Evolutionary conservation across 2,113 vertebrate genomes (phyloP).

Genomic region (Tympanuchus pallidicinctus): DNA sequence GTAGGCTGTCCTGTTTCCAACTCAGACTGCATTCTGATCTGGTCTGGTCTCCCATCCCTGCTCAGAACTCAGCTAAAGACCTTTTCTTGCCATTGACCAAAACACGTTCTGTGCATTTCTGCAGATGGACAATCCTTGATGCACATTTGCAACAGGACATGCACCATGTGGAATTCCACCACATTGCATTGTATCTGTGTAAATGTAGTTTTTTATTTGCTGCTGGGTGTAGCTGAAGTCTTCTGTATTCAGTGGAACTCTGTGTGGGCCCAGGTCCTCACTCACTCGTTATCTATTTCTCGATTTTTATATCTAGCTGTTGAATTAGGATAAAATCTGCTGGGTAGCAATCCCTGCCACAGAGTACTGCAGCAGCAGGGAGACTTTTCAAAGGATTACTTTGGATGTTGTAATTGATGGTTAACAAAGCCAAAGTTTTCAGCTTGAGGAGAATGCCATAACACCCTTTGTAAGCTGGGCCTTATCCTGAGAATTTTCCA

Average conservation of each 20-base stretch:
- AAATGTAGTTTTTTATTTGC: slow-evolving; percentile 17
- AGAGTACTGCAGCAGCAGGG: background rate
- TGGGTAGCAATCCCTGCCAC: background rate
- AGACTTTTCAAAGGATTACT: background rate
- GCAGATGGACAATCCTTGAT: background rate
- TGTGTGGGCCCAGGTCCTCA: background rate
- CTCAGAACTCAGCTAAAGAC: background rate
- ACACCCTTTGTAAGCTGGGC: background rate
- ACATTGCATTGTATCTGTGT: background rate
- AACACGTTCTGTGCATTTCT: background rate
- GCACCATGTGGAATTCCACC: background rate
- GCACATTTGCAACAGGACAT: background rate
- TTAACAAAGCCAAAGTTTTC: background rate
- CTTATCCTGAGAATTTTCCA: background rate
- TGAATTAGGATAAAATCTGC: background rate
- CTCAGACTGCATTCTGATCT: background rate
- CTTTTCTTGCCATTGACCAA: background rate
- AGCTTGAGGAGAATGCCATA: background rate
- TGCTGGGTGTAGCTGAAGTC: background rate
- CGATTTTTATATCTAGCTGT: background rate
- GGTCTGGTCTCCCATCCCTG: background rate
- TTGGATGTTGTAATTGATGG: background rate
- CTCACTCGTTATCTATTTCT: background rate
- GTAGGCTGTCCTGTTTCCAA: background rate
- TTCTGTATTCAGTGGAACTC: background rate